Evolutionary conservation across 2,113 vertebrate species (phyloP), one percentile per base, ranked within the genome.

Genomic region (Tychaedon coryphoeus): DNA sequence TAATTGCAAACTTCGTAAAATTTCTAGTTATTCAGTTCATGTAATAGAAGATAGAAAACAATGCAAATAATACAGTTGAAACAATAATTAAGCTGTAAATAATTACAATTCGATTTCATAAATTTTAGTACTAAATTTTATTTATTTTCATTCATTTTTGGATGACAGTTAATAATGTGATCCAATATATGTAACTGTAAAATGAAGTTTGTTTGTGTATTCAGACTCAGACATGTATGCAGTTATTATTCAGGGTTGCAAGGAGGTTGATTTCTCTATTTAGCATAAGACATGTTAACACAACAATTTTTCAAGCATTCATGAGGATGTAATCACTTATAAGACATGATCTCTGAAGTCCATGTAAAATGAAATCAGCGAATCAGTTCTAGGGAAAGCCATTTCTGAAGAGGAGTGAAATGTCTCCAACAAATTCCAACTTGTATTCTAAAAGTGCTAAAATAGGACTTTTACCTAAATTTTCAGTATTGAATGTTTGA

Each of bases 301-400:
- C 19, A 84, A 81, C 84, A 85, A 95, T 93, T 97, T 97, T 97
- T 96, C 77, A 88, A 96, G 33, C 36, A 62, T 92, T 93, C 34
- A 42, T 33, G 31, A 95, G 48, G 36, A 47, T 94, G n/a, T 20
- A 82, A 53, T 91, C 15, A 50, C 20, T 67, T 72, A 38, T 64
- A 56, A 89, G 12, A 85, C 73, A 82, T 87, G 80, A 94, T 93
- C 40, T 90, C 54, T 79, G 60, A 81, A 58, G 33, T 67, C 62
- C 40, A 69, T 76, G 26, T 78, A 50, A 85, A 75, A 62, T 47
- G 60, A 88, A 80, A 94, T 83, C 62, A 90, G 11, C 19, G 93
- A 94, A 95, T 80, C 33, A 25, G 66, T 96, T 96, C 92, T 48
- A 29, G 25, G 54, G 20, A 34, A 93, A 81, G 15, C 5, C 5